Conservation (phyloP, 2,888 invertebrate species). For the Cyaniris semiargus region DNA sequence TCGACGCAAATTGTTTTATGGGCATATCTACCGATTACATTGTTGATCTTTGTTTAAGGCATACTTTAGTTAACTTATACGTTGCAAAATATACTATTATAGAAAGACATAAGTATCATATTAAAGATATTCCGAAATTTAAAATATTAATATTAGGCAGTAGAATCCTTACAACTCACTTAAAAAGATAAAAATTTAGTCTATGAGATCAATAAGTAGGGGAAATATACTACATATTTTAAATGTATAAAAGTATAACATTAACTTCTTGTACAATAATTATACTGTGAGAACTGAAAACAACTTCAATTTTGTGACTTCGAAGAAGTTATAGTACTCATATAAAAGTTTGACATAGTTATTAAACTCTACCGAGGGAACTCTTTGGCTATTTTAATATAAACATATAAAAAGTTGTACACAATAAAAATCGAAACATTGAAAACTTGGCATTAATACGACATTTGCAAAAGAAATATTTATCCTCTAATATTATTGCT, state of each 20-base stretch:
- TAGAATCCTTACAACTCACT: background rate
- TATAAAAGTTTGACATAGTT: constrained; percentile 14
- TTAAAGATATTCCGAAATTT: background rate
- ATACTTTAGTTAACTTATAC: background rate
- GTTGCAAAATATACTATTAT: background rate
- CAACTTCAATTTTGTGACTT: background rate
- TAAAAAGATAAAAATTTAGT: background rate
- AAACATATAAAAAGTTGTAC: constrained; percentile 21
- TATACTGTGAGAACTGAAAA: background rate
- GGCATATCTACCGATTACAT: background rate
- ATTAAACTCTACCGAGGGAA: constrained; percentile 4
- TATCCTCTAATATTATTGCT: constrained; percentile 23
- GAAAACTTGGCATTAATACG: background rate
- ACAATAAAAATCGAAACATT: constrained; percentile 4
- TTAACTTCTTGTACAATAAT: background rate
- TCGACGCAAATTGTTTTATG: background rate
- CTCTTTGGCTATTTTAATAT: constrained; percentile 2
- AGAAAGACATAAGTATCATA: background rate
- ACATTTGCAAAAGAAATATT: constrained; percentile 1
- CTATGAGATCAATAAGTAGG: background rate
- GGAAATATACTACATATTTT: background rate
- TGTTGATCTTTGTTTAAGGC: background rate
- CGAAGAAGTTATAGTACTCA: background rate
- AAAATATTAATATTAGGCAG: constrained; percentile 6
- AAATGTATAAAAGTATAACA: background rate